Conservation (phyloP, 2,797 vertebrate species). For the Tragopan temminckii region DNA sequence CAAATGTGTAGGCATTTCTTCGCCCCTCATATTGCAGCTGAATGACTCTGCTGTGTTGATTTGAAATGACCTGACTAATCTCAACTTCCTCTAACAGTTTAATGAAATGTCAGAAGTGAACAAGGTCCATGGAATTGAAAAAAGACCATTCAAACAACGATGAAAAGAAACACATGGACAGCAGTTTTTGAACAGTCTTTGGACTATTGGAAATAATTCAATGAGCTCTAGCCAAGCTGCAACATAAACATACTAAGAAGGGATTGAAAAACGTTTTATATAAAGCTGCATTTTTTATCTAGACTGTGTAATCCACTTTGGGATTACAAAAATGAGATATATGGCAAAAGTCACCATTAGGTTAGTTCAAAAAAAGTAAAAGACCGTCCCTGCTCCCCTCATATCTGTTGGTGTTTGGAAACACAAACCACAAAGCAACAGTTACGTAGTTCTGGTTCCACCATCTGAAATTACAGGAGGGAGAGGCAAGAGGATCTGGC, state of each 20-base stretch:
- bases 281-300: neutral
- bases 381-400: neutral
- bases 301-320: neutral
- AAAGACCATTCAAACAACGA: slow-evolving; percentile 68
- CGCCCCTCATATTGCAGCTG: slow-evolving; percentile 22
- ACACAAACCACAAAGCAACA: neutral
- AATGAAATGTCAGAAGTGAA: slow-evolving; percentile 69
- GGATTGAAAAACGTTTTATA: slow-evolving; percentile 6
- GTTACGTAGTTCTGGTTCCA: neutral
- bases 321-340: neutral
- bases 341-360: neutral
- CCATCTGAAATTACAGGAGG: slow-evolving; percentile 26
- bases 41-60: slow-evolving; percentile 63
- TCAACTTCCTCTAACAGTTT: slow-evolving; percentile 70
- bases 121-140: slow-evolving; percentile 34
- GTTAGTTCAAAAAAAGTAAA: neutral
- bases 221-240: slow-evolving; percentile 45
- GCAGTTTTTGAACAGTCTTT: slow-evolving; percentile 64
- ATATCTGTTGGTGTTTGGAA: neutral
- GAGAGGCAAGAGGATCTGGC: neutral
- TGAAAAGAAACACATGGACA: slow-evolving; percentile 72
- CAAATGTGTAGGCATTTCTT: slow-evolving; percentile 21
- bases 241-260: slow-evolving; percentile 42
- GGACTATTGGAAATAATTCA: slow-evolving; percentile 62
- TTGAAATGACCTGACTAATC: slow-evolving; percentile 70